Conservation (phyloP, 1,140 invertebrate genomes). For the Sweltsa coloradensis region DNA sequence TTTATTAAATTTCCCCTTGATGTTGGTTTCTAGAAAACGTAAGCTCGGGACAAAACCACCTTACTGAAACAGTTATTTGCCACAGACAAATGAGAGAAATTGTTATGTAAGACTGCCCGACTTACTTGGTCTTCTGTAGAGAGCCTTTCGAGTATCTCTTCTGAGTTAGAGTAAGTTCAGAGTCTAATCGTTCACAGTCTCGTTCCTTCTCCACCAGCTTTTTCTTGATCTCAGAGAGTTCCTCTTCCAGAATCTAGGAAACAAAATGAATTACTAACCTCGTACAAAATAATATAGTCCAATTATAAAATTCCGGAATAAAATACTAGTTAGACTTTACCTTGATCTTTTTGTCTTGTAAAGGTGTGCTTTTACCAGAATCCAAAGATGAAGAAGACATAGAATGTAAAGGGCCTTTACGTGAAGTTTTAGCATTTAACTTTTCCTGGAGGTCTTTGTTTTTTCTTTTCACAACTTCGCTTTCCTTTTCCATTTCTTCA, state of each 20-base stretch:
- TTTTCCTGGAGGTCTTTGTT: constrained; percentile 64
- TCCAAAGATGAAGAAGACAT: not conserved
- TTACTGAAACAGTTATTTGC: too few species aligned
- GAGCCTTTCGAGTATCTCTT: constrained; percentile 41
- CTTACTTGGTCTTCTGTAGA: constrained; percentile 45
- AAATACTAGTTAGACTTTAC: constrained; percentile 20
- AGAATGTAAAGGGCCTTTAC: constrained; percentile 12
- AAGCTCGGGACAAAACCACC: too few species aligned
- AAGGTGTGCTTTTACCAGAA: constrained; percentile 14
- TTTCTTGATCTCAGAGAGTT: constrained; percentile 55
- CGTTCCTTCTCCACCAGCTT: constrained; percentile 74
- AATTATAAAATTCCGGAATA: not conserved
- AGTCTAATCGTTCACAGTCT: constrained; percentile 59
- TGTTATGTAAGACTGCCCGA: too few species aligned
- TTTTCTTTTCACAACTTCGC: constrained; percentile 59
- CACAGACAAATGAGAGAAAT: too few species aligned
- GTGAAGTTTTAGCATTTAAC: constrained; percentile 30
- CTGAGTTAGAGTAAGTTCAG: constrained; percentile 48
- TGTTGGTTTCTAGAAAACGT: too few species aligned
- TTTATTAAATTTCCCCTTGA: too few species aligned
- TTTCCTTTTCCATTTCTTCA: constrained; percentile 71
- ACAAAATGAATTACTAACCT: constrained; percentile 11
- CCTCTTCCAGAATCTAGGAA: constrained; percentile 45
- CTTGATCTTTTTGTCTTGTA: constrained; percentile 56
- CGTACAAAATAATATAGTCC: not conserved